Evolutionary conservation across 2,888 invertebrate species (phyloP), one percentile per base, ranked within the genome.

Genomic region (Tricholauxania praeusta): DNA sequence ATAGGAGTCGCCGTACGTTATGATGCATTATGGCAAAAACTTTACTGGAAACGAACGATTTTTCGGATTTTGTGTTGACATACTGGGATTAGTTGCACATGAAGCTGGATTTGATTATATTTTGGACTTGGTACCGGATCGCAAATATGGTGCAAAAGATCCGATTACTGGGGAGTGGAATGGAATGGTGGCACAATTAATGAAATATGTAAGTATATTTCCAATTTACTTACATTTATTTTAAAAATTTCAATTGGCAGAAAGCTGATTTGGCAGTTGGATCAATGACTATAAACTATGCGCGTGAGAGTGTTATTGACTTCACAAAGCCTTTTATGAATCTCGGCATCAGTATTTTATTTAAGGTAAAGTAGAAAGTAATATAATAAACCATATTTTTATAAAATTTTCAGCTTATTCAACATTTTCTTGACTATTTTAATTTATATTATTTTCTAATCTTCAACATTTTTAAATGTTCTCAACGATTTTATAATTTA

Each of bases 271-370:
- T 97, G 79, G 96, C 96, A 1, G 94, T 96, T 28, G 95, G 94
- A 10, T 94, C 96, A 4, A 93, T 96, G 91, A 96, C 96, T 47
- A 97, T 96, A 79, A 96, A 94, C 82, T 96, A 95, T 85, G 93
- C 94, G 39, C 89, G 96, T 63, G 95, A 96, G 82, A 94, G 94
- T 85, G 95, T 95, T 74, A 94, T 96, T 79, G 96, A 96, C 88
- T 96, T 96, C 85, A 96, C 96, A 12, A 95, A 96, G 84, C 96
- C 96, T 2, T 96, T 96, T 88, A 95, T 96, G 93, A 96, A 95
- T 86, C 89, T 96, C 22, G 96, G 96, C 53, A 96, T 96, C 80
- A 93, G 94, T 81, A 96, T 96, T 80, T 89, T 96, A 72, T 95
- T 94, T 86, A 94, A 94, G 90, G 92, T 92, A 87, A 87, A 57